Conservation (phyloP, 2,888 invertebrate genomes). For the Agelastica alni region DNA sequence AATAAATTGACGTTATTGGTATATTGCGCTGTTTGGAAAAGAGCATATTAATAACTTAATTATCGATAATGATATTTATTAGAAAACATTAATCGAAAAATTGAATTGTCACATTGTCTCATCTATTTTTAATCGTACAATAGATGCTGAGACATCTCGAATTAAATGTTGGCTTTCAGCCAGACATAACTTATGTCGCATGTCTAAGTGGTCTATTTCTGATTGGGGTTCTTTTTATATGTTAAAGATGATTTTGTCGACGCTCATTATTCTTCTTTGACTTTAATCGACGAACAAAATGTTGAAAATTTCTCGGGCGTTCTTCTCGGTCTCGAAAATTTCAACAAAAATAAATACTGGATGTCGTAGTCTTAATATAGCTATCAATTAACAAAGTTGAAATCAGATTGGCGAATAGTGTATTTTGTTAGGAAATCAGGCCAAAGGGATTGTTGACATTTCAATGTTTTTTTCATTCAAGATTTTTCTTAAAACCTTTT, state of each 20-base stretch:
- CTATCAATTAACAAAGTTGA: too few relatives aligned
- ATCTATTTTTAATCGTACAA: conserved; percentile 51
- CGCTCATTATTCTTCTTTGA: conserved; percentile 38
- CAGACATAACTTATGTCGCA: conserved; percentile 57
- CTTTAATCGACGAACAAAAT: conserved; percentile 23
- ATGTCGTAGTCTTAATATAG: too few relatives aligned
- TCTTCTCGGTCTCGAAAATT: not conserved
- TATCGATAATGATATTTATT: too few relatives aligned
- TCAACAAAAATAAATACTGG: conserved; percentile 4
- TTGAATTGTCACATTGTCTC: conserved; percentile 33
- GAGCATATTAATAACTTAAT: too few relatives aligned
- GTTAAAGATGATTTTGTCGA: conserved; percentile 41
- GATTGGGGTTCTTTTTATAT: conserved; percentile 56
- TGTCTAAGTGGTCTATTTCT: conserved; percentile 59
- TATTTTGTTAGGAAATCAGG: too few relatives aligned
- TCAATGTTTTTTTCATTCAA: too few relatives aligned
- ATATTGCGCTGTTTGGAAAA: too few relatives aligned
- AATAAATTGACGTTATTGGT: too few relatives aligned
- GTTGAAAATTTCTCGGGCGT: conserved; percentile 23
- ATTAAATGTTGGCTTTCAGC: conserved; percentile 56
- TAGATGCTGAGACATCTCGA: conserved; percentile 57
- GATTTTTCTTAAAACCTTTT: too few relatives aligned
- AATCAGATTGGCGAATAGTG: too few relatives aligned
- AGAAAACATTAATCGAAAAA: conserved; percentile 4
- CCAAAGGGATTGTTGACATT: too few relatives aligned